Evolutionary conservation across 1,140 invertebrate genomes (phyloP).

Genomic region (Drosophila bifasciata): DNA sequence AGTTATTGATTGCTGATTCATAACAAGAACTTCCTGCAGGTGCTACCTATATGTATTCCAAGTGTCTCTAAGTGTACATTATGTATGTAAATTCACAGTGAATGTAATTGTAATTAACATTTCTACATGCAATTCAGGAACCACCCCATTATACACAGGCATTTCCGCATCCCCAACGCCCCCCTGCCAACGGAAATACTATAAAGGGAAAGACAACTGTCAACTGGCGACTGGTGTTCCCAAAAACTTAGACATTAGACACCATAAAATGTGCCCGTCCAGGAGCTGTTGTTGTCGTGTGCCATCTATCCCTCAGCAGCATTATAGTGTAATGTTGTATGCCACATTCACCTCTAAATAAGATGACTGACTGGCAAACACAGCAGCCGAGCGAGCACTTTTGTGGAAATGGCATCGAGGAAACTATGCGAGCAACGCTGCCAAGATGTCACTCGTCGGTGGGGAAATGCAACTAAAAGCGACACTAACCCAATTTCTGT

Average conservation of each 20-base stretch:
- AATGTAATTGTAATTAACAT: too few relatives aligned
- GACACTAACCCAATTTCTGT: conserved; percentile 73
- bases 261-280: background rate
- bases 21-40: too few relatives aligned
- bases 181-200: too few relatives aligned
- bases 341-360: conserved; percentile 14
- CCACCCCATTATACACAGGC: too few relatives aligned
- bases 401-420: too few relatives aligned
- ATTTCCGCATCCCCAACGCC: too few relatives aligned
- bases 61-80: too few relatives aligned
- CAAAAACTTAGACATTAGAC: conserved; percentile 4
- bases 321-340: conserved; percentile 25
- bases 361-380: conserved; percentile 50
- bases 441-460: conserved; percentile 60
- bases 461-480: conserved; percentile 59
- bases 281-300: background rate
- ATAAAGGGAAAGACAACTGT: too few relatives aligned
- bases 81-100: too few relatives aligned
- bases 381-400: background rate
- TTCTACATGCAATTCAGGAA: too few relatives aligned
- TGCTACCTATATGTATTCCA: too few relatives aligned
- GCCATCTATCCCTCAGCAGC: conserved; percentile 10
- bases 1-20: too few relatives aligned
- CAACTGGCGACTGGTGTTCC: background rate
- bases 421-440: conserved; percentile 39